Evolutionary conservation across 2,888 invertebrate genomes (phyloP).

Genomic region (Trissolcus japonicus): DNA sequence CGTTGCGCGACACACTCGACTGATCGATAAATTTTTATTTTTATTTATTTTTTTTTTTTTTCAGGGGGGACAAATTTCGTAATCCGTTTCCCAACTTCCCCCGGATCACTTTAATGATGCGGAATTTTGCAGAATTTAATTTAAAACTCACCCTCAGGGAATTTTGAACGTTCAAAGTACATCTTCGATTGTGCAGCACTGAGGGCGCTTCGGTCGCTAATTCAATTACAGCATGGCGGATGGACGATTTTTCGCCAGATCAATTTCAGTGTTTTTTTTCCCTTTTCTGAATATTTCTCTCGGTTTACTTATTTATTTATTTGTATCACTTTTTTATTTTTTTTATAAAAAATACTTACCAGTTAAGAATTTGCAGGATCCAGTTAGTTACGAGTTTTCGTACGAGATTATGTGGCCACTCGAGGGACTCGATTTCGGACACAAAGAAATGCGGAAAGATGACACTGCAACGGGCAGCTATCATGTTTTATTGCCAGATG

Average conservation of each 20-base stretch:
- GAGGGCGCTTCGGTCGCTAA: no score
- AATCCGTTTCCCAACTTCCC: background rate
- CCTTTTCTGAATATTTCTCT: background rate
- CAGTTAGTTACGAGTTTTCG: slow-evolving; percentile 81
- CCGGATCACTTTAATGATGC: no score
- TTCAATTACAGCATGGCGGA: no score
- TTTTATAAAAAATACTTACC: background rate
- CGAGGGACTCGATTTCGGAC: slow-evolving; percentile 81
- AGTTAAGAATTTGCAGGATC: slow-evolving; percentile 75
- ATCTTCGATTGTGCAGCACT: no score
- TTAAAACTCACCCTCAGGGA: background rate
- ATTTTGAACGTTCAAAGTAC: no score
- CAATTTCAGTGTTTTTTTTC: no score
- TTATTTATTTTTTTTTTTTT: no score
- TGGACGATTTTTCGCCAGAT: no score
- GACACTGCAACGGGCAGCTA: slow-evolving; percentile 82
- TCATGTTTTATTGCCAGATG: slow-evolving; percentile 81
- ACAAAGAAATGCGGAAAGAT: slow-evolving; percentile 81
- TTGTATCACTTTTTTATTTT: background rate
- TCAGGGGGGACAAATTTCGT: background rate
- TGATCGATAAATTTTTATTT: slow-evolving; percentile 30
- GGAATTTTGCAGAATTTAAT: background rate
- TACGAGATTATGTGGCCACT: slow-evolving; percentile 81
- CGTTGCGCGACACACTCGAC: slow-evolving; percentile 21
- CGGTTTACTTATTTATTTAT: background rate